phyloP scores from a whole-genome alignment of 2,113 vertebrate species.

The Lates calcarifer region DNA sequence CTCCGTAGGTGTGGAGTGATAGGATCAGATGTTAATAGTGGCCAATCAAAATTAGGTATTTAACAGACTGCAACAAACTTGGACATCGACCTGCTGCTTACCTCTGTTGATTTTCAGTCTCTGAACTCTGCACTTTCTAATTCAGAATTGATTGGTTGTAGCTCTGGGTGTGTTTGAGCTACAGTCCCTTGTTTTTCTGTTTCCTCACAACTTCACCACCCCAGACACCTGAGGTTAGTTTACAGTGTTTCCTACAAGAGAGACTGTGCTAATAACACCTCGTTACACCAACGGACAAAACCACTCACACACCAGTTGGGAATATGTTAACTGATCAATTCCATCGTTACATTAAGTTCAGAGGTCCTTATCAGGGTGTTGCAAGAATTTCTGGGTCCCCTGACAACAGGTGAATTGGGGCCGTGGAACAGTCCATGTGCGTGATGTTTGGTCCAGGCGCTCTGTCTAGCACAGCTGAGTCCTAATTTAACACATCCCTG shows the following conservation, averaged over 20 bases:
- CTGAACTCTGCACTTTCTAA: conserved; percentile 41
- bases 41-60: conserved; percentile 14
- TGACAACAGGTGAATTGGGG: conserved; percentile 10
- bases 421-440: not conserved
- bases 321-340: conserved; percentile 18
- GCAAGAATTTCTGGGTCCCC: not conserved
- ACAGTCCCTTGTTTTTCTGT: conserved; percentile 30
- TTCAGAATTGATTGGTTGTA: conserved; percentile 58
- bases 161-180: conserved; percentile 35
- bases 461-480: not conserved
- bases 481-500: conserved; percentile 11
- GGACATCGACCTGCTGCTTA: conserved; percentile 26
- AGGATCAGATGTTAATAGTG: not conserved
- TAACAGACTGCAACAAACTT: conserved; percentile 30
- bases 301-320: not conserved
- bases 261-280: conserved; percentile 40
- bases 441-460: conserved; percentile 7
- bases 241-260: conserved; percentile 33
- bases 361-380: not conserved
- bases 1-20: not conserved
- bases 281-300: conserved; percentile 19
- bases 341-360: not conserved
- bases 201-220: conserved; percentile 8
- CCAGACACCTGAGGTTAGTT: conserved; percentile 25
- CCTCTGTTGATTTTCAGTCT: conserved; percentile 31